Evolutionary conservation across 1,140 invertebrate species (phyloP), one percentile per base, ranked within the genome.

Genomic region (Drosophila leontia): DNA sequence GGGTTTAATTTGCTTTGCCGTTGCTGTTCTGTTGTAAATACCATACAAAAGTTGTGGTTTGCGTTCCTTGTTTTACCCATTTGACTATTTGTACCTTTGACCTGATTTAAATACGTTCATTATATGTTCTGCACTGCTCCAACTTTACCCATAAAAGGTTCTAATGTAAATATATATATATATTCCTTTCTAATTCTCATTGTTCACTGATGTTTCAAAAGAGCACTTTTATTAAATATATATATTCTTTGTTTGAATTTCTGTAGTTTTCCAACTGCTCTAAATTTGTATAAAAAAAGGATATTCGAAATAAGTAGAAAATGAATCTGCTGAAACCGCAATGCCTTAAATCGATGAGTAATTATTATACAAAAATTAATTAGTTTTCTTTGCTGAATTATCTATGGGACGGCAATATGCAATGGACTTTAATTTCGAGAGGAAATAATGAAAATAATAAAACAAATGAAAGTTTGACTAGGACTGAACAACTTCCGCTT

Each of bases 71-170:
- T 62, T 47, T 63, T 69, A 75, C 51, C 51, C 51, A 74, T 83
- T 88, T 50, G 50, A 68, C 62, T 83, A 67, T 87, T 88, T 88
- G 85, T 90, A 84, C 85, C 75, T 56, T 88, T 65, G 63, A 79
- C 67, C 81, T 84, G 79, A 82, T 79, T 64, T 50, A 23, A 55
- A 37, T 42, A 17, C 41, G 11, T 75, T 42, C 51, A 32, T 68
- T 70, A 35, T 23, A 29, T 44, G 29, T 59, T 65, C 32, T 77
- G 75, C 62, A 61, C 70, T 79, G 56, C 32, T 56, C 42, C 70
- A 59, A 47, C 50, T 58, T 35, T 70, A 67, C 17, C 23, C 64
- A 47, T 39, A 26, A 32, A 58, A 32, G 34, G 44, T 44, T 62
- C 26, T 26, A 68, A 48, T 62, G 37, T 44, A 80, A 63, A 80